Evolutionary conservation across 2,113 vertebrate species (phyloP).

Genomic region (Menura novaehollandiae): DNA sequence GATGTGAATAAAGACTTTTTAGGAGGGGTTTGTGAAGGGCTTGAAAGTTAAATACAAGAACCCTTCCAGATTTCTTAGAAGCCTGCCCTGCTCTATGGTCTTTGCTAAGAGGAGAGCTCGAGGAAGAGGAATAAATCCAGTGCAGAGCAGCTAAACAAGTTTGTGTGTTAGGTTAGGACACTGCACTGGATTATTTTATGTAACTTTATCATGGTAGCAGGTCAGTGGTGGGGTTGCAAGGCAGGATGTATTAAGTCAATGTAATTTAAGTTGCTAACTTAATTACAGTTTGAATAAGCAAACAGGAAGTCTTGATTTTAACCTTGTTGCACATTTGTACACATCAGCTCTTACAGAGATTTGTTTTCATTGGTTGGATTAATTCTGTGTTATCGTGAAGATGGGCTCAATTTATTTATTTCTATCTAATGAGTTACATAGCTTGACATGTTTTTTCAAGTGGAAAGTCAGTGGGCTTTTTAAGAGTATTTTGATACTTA

Average conservation of each 20-base stretch:
- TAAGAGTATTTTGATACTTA: background rate
- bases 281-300: slow-evolving; percentile 32
- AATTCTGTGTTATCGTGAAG: background rate
- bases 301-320: slow-evolving; percentile 51
- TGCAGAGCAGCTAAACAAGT: background rate
- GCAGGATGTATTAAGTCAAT: slow-evolving; percentile 33
- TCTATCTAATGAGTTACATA: background rate
- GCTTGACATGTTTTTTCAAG: background rate
- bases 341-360: background rate
- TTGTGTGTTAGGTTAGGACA: background rate
- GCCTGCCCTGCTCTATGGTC: background rate
- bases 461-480: background rate
- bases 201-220: background rate
- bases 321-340: slow-evolving; percentile 14
- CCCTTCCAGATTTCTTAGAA: background rate
- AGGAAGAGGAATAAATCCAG: background rate
- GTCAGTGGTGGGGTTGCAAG: background rate
- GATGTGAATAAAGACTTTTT: background rate
- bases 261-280: slow-evolving; percentile 27
- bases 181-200: background rate
- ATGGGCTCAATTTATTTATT: background rate
- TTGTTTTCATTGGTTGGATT: background rate
- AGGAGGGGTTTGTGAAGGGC: background rate
- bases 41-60: background rate
- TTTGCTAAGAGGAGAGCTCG: background rate